Conservation (phyloP, 2,888 invertebrate genomes). For the Boloria euphrosyne region DNA sequence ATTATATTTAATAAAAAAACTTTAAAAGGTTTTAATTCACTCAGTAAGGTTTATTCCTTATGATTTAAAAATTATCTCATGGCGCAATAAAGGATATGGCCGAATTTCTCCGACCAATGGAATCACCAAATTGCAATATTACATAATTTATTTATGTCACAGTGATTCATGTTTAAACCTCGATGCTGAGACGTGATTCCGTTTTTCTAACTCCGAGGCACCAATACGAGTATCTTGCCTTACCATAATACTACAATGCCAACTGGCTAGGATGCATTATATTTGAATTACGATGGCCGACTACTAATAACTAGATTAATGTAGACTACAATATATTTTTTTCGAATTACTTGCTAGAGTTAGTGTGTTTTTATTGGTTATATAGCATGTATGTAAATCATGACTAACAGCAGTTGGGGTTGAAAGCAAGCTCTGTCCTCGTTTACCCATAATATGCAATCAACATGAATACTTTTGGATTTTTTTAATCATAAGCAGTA, state of each 20-base stretch:
- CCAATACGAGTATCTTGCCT: constrained; percentile 7
- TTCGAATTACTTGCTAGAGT: too few species aligned
- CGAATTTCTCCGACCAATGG: constrained; percentile 29
- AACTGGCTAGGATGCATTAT: constrained; percentile 10
- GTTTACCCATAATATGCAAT: too few species aligned
- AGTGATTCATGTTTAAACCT: constrained; percentile 55
- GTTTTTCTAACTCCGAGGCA: constrained; percentile 45
- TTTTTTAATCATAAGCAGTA: too few species aligned
- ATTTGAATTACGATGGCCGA: constrained; percentile 10
- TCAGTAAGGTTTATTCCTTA: neutral
- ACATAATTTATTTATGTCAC: constrained; percentile 53
- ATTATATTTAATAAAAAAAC: neutral
- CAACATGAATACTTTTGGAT: too few species aligned
- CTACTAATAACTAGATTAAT: too few species aligned
- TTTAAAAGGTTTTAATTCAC: constrained; percentile 1
- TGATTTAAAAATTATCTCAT: constrained; percentile 8
- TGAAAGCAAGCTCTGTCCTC: too few species aligned
- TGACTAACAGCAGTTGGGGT: too few species aligned
- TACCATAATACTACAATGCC: constrained; percentile 23
- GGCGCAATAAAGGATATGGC: constrained; percentile 15
- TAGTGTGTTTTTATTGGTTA: too few species aligned
- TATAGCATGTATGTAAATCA: too few species aligned
- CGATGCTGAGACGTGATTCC: constrained; percentile 37
- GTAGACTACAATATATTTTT: too few species aligned
- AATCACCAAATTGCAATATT: constrained; percentile 41